Evolutionary conservation across 2,113 vertebrate species (phyloP), one percentile per base, ranked within the genome.

Genomic region (Urocolius indicus): DNA sequence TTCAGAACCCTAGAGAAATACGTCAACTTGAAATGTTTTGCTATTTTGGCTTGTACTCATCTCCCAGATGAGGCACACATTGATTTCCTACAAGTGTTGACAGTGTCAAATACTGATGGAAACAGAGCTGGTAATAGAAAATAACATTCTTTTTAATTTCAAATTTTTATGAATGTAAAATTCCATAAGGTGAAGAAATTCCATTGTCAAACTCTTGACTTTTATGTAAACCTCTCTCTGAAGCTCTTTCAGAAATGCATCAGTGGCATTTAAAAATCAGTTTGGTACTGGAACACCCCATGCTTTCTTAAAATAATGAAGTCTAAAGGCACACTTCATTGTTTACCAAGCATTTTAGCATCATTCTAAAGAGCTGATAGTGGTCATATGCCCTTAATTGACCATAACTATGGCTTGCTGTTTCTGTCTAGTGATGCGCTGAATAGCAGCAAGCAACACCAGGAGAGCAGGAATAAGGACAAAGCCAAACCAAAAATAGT

Each of bases 81-180:
- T 91, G 61, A 58, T 95, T 91, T 84, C 26, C 16, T 68, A 4
- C 11, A 41, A 26, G 10, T 84, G 49, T 76, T 82, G 62, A 75
- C 30, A 73, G 22, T 73, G 43, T 84, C 77, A 87, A 30, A 17
- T 54, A 36, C 36, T 84, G 45, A 78, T 52, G 21, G 38, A 79
- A 87, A 79, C 62, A 45, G 5, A 82, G 36, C 34, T 78, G 41
- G 71, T 93, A 68, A 65, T 87, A 26, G 59, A 46, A 89, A 95
- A 75, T 48, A 84, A 61, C 8, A 11, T 54, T 69, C 51, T 62
- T 66, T 80, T 29, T 83, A 27, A 58, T 62, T 89, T n/a, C 18
- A 76, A 68, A 21, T 83, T 43, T 68, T 29, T 54, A 15, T 82
- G 15, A 79, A n/a, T 21, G 34, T 55, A 29, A 18, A 78, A 72